phyloP scores from a whole-genome alignment of 2,797 vertebrate species.

The Hyperoplus immaculatus region DNA sequence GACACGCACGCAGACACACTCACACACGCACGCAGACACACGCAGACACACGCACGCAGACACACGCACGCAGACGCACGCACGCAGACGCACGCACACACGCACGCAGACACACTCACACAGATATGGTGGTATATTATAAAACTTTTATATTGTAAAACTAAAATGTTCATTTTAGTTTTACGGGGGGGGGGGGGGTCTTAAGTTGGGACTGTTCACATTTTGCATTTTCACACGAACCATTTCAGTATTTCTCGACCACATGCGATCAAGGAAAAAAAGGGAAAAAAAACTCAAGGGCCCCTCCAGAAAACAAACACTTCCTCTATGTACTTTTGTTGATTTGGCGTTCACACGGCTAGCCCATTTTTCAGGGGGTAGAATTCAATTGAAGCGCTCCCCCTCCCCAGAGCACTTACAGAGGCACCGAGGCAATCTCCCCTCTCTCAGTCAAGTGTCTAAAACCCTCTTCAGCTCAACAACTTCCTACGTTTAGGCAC shows the following conservation, averaged over 20 bases:
- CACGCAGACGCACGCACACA: too few relatives aligned
- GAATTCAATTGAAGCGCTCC: conserved; percentile 74
- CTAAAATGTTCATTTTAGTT: too few relatives aligned
- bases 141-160: too few relatives aligned
- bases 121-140: too few relatives aligned
- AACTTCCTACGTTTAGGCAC: conserved; percentile 77
- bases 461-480: conserved; percentile 76
- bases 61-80: too few relatives aligned
- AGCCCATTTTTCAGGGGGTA: conserved; percentile 58
- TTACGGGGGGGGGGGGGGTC: neutral
- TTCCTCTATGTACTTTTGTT: conserved; percentile 60
- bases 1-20: too few relatives aligned
- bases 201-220: neutral
- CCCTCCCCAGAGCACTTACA: conserved; percentile 42
- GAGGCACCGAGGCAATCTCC: conserved; percentile 71
- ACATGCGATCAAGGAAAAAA: conserved; percentile 30
- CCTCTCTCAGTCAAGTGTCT: conserved; percentile 73
- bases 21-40: too few relatives aligned
- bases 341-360: conserved; percentile 65
- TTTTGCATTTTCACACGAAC: conserved; percentile 43
- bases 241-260: conserved; percentile 19
- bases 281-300: conserved; percentile 20
- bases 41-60: too few relatives aligned
- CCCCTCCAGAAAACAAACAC: conserved; percentile 48
- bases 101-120: too few relatives aligned